Evolutionary conservation across 2,113 vertebrate genomes (phyloP).

Genomic region (Neotoma lepida): DNA sequence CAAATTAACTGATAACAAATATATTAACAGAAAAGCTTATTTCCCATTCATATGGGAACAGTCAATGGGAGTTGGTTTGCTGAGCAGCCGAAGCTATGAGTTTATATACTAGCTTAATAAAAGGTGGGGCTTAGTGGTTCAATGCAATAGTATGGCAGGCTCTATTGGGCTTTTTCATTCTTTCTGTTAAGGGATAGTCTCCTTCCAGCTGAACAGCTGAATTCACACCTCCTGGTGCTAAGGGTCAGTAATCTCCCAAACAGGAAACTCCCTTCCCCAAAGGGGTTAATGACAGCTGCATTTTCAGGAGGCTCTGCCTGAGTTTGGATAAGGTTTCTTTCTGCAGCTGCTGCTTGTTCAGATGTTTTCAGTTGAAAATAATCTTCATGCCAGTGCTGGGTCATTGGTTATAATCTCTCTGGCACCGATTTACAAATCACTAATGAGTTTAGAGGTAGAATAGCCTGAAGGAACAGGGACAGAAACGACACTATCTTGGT

Average conservation of each 20-base stretch:
- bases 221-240: conserved; percentile 58
- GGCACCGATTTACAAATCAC: neutral
- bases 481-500: neutral
- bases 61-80: neutral
- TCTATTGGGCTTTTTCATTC: conserved; percentile 26
- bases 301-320: conserved; percentile 38
- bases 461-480: neutral
- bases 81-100: neutral
- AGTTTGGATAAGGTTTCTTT: conserved; percentile 65
- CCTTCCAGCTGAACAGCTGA: conserved; percentile 43
- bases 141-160: neutral
- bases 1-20: neutral
- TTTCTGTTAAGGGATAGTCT: neutral
- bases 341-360: conserved; percentile 67
- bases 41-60: neutral
- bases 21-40: conserved; percentile 28
- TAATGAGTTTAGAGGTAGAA: conserved; percentile 39
- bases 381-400: conserved; percentile 32
- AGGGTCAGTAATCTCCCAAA: conserved; percentile 59
- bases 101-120: conserved; percentile 52
- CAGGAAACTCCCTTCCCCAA: conserved; percentile 52
- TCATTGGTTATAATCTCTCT: neutral
- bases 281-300: conserved; percentile 31
- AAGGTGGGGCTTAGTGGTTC: neutral
- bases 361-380: conserved; percentile 63